A percentile compares a stretch with the other conserved stretches of the same genome.
phyloP scores from a whole-genome alignment of 2,113 vertebrate species.

The Gymnarchus niloticus region DNA sequence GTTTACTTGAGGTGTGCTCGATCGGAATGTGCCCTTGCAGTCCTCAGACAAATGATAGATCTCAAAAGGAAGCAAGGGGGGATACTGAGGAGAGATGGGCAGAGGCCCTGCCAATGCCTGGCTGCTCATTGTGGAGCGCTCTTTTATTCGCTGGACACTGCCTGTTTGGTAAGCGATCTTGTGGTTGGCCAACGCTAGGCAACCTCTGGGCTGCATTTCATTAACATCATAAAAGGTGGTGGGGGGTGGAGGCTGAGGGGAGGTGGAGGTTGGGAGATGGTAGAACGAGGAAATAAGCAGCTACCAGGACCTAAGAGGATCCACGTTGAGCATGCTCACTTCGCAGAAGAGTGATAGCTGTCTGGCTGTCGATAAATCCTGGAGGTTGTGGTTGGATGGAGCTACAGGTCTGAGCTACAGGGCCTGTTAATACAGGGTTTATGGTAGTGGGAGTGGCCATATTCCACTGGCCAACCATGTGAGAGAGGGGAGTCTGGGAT shows the following conservation, averaged over 20 bases:
- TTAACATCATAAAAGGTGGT: constrained; percentile 41
- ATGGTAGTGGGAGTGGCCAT: constrained; percentile 9
- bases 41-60: not conserved
- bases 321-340: constrained; percentile 1
- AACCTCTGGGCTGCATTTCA: constrained; percentile 29
- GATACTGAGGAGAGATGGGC: not conserved
- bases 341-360: not conserved
- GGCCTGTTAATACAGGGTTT: not conserved
- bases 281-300: not conserved
- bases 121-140: not conserved
- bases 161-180: constrained; percentile 12
- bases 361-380: constrained; percentile 30
- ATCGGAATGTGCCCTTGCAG: not conserved
- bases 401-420: not conserved
- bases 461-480: not conserved
- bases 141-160: not conserved
- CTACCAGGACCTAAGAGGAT: not conserved
- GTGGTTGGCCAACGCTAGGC: constrained; percentile 29
- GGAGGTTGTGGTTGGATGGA: constrained; percentile 21
- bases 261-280: not conserved
- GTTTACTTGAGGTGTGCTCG: not conserved
- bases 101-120: not conserved
- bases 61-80: not conserved
- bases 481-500: not conserved
- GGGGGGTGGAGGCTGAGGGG: constrained; percentile 1